Evolutionary conservation across 2,797 vertebrate genomes (phyloP).

Genomic region (Mycteria americana): DNA sequence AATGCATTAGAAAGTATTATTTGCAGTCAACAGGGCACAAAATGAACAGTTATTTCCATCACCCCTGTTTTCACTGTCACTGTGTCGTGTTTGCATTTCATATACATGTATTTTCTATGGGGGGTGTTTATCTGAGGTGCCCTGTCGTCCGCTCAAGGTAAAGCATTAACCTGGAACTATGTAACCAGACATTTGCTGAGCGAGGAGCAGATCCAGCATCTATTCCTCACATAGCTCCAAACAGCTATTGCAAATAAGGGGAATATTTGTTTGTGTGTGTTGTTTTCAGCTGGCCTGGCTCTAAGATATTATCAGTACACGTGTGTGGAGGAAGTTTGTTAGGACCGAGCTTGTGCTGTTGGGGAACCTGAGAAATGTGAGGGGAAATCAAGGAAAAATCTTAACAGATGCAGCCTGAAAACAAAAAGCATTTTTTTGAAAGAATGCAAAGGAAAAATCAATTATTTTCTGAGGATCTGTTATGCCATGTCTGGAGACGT

Average conservation of each 20-base stretch:
- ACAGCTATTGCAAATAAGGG: not conserved
- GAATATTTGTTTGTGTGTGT: not conserved
- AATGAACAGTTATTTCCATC: not conserved
- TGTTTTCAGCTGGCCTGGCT: not conserved
- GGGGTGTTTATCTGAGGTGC: not conserved
- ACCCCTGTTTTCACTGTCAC: not conserved
- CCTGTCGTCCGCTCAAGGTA: not conserved
- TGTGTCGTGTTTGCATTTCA: not conserved
- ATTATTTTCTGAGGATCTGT: not conserved
- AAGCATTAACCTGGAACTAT: not conserved
- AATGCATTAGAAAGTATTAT: not conserved
- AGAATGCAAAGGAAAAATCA: not conserved
- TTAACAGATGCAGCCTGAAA: not conserved
- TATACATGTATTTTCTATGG: rapidly evolving
- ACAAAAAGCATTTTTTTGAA: not conserved
- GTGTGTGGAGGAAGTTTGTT: not conserved
- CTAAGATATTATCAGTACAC: not conserved
- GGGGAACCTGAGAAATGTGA: not conserved
- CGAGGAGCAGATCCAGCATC: not conserved
- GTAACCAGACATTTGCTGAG: not conserved
- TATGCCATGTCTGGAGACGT: not conserved
- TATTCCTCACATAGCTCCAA: not conserved
- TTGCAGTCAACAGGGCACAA: not conserved
- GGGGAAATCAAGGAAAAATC: not conserved
- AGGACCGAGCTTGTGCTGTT: not conserved